Evolutionary conservation across 1,140 invertebrate genomes (phyloP), one percentile per base, ranked within the genome.

Genomic region (Lepidurus couesii): DNA sequence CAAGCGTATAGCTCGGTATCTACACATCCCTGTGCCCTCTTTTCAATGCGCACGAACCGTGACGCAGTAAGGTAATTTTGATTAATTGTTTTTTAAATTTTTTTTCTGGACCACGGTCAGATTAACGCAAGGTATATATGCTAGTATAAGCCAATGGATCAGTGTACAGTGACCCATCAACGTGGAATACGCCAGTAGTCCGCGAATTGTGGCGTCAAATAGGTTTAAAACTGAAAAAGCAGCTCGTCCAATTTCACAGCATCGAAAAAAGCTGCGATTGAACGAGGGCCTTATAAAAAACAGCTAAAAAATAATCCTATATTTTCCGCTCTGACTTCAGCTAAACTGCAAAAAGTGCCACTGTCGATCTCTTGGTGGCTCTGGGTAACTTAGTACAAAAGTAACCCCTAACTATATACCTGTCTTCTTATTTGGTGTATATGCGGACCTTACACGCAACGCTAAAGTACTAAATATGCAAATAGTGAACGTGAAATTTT

Each of bases 51-150:
- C 53, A 34, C 34, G 34, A 16, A 47, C 3, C 21, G 21, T 65
- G 53, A 65, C 53, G 53, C 53, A 65, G 53, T 65, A 16, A 3
- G 21, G 21, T 65, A 65, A 65, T 65, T 65, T 16, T 21, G 13
- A 21, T 65, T 65, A 13, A 65, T 16, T 65, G 21, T 34, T 34
- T 34, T 34, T 34, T 34, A 3, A 24, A 24, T 4, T 3, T 34
- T 34, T 34, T 34, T 34, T 4, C 34, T 34, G 21, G 45, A 65
- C 21, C 53, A 21, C 53, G 53, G 53, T 65, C 53, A 65, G 45
- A n/a, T 65, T 65, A 16, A 21, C 53, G 16, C 53, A 65, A 65
- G 53, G 53, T 65, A 65, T 65, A 65, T 65, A 65, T 65, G 53
- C 21, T 13, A 65, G 16, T 21, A 16, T 7, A 65, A 65, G 16